A percentile compares a stretch with the other conserved stretches of the same genome.
phyloP scores from a whole-genome alignment of 2,888 invertebrate genomes.

The Torymus tubicola region DNA sequence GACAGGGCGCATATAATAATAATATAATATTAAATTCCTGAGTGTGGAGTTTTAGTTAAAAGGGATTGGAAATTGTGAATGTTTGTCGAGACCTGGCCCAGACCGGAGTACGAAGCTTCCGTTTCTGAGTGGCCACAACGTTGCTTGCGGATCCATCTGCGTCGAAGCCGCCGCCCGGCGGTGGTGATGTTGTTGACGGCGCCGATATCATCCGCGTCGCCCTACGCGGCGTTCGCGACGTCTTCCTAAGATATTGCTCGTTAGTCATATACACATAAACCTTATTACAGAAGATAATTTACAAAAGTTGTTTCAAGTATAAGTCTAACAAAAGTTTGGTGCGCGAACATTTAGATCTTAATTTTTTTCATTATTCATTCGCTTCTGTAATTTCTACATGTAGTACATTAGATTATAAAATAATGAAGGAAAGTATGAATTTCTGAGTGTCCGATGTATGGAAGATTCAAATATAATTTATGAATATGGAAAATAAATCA shows the following conservation, averaged over 20 bases:
- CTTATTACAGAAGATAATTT: constrained; percentile 39
- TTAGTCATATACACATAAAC: constrained; percentile 67
- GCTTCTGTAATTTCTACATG: too few species aligned
- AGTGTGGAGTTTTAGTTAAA: constrained; percentile 12
- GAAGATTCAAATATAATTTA: too few species aligned
- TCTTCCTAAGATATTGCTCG: constrained; percentile 75
- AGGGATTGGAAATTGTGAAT: constrained; percentile 67
- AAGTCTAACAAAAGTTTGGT: too few species aligned
- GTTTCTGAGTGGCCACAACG: constrained; percentile 80
- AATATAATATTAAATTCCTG: constrained; percentile 5
- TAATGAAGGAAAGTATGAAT: too few species aligned
- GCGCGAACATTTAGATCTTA: too few species aligned
- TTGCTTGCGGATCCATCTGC: constrained; percentile 75
- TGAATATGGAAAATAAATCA: too few species aligned
- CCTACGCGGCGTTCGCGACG: constrained; percentile 76
- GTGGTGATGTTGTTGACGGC: constrained; percentile 63
- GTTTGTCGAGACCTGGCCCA: constrained; percentile 86
- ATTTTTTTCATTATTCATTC: too few species aligned
- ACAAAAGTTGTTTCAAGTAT: too few species aligned
- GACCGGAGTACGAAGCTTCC: constrained; percentile 88
- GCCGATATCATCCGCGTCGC: constrained; percentile 76
- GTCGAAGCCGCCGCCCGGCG: constrained; percentile 73
- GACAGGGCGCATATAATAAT: background rate
- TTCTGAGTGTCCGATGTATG: too few species aligned
- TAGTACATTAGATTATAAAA: too few species aligned